Evolutionary conservation across 1,140 invertebrate species (phyloP).

Genomic region (Caenorhabditis elegans): DNA sequence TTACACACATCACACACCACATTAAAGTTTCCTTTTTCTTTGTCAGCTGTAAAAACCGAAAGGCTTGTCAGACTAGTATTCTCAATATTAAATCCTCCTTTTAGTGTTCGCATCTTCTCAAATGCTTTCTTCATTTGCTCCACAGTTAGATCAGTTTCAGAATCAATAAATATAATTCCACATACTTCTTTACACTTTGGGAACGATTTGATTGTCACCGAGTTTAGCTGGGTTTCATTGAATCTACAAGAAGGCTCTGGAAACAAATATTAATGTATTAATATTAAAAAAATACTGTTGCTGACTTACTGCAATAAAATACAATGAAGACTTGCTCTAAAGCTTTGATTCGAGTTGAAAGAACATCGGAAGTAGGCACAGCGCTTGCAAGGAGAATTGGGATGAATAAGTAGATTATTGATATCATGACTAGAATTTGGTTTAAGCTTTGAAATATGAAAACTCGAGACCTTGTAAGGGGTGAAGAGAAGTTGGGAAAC

Average conservation of each 20-base stretch:
- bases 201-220: not conserved
- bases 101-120: not conserved
- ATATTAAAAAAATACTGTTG: too few species aligned
- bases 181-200: not conserved
- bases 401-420: too few species aligned
- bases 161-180: not conserved
- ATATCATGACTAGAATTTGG: too few species aligned
- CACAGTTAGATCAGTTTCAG: not conserved
- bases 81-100: not conserved
- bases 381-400: too few species aligned
- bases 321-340: too few species aligned
- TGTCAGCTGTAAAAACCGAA: not conserved
- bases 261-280: too few species aligned
- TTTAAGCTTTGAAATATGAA: too few species aligned
- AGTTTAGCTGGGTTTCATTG: not conserved
- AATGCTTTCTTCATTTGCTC: not conserved
- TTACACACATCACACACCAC: not conserved
- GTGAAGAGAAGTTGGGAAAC: too few species aligned
- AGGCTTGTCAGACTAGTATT: not conserved
- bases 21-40: not conserved
- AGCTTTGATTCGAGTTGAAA: too few species aligned
- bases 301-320: too few species aligned
- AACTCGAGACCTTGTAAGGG: too few species aligned
- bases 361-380: too few species aligned
- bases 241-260: not conserved